Conservation (phyloP, 1,140 invertebrate genomes). For the Formica exsecta region DNA sequence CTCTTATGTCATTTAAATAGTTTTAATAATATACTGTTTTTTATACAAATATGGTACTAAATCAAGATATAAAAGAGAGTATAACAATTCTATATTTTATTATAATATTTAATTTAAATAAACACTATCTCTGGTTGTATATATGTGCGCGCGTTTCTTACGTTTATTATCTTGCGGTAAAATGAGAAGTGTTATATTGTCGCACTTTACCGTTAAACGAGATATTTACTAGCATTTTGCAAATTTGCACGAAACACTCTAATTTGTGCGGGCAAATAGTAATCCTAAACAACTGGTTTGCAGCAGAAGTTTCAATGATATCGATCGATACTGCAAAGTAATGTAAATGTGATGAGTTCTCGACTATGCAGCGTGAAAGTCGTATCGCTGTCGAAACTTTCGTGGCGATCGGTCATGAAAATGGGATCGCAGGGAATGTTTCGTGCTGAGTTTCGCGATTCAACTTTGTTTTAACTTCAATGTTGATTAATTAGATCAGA, state of each 20-base stretch:
- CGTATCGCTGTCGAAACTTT: constrained; percentile 60
- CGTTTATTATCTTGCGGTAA: no score
- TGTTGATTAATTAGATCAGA: constrained; percentile 57
- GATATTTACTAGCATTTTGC: constrained; percentile 19
- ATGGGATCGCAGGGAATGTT: constrained; percentile 21
- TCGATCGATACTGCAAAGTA: constrained; percentile 49
- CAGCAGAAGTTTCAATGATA: constrained; percentile 45
- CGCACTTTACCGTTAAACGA: background rate
- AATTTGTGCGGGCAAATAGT: constrained; percentile 28
- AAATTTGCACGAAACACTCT: constrained; percentile 9
- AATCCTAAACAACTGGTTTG: constrained; percentile 56
- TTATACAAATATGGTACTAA: no score
- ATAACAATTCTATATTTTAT: background rate
- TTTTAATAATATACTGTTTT: no score
- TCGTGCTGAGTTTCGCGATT: constrained; percentile 42
- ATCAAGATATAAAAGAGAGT: no score
- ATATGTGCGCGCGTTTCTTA: background rate
- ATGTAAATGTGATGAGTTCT: constrained; percentile 53
- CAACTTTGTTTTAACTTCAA: constrained; percentile 43
- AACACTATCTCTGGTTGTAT: background rate
- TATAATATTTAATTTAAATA: background rate
- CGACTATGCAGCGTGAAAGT: constrained; percentile 34
- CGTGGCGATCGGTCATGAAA: constrained; percentile 56
- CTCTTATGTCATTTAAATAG: background rate
- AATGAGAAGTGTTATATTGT: background rate